Evolutionary conservation across 2,797 vertebrate species (phyloP).

Genomic region (Dermochelys coriacea): DNA sequence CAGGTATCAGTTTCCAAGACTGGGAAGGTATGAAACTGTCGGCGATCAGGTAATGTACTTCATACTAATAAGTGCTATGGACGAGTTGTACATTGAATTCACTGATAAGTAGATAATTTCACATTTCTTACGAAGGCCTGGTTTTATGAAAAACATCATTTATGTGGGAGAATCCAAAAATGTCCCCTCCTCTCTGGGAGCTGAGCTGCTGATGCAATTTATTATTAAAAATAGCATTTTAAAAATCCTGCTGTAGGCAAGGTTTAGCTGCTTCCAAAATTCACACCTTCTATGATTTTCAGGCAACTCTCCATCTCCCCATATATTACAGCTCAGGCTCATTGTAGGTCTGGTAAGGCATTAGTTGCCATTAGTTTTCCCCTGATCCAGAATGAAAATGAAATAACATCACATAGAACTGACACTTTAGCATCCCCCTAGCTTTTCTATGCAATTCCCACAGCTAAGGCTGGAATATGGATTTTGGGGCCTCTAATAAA

Average conservation of each 20-base stretch:
- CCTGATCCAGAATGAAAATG: neutral
- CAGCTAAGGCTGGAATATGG: neutral
- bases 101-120: neutral
- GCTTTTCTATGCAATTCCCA: neutral
- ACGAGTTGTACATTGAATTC: neutral
- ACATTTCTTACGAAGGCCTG: neutral
- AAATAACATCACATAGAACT: neutral
- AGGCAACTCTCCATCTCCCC: neutral
- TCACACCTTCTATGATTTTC: conserved; percentile 2
- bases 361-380: neutral
- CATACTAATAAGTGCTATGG: neutral
- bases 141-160: neutral
- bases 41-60: neutral
- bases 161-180: neutral
- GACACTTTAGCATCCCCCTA: neutral
- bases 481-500: neutral
- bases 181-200: neutral
- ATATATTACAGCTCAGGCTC: neutral
- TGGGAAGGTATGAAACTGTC: neutral
- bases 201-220: neutral
- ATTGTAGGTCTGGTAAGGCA: neutral
- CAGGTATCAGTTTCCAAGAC: neutral
- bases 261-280: neutral
- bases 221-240: neutral
- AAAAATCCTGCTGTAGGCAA: neutral